Percentiles rank a stretch among this genome's conserved stretches.
phyloP scores from a whole-genome alignment of 2,888 invertebrate genomes.

The Tetrapedia diversipes region DNA sequence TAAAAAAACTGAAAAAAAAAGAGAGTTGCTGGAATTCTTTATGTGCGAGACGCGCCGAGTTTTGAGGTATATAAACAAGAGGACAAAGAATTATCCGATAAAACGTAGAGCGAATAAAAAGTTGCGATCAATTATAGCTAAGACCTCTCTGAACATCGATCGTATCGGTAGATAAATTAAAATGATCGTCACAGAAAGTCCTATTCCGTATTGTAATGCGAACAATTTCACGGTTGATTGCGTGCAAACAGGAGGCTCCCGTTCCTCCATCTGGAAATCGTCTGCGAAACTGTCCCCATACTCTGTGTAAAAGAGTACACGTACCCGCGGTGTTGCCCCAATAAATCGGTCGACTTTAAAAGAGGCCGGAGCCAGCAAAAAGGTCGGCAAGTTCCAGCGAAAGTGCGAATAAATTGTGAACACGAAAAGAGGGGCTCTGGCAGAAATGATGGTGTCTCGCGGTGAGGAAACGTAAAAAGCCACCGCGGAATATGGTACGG shows the following conservation, averaged over 20 bases:
- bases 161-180: neutral
- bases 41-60: neutral
- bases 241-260: conserved; percentile 6
- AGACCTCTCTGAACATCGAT: neutral
- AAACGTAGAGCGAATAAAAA: neutral
- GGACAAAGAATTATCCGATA: neutral
- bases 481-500: neutral
- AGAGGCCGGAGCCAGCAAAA: conserved; percentile 48
- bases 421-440: conserved; percentile 8
- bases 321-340: conserved; percentile 64
- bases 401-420: conserved; percentile 56
- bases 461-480: conserved; percentile 13
- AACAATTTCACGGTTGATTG: neutral
- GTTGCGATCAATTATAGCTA: neutral
- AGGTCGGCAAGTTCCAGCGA: conserved; percentile 20
- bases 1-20: too few species aligned
- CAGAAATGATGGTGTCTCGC: conserved; percentile 22
- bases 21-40: conserved; percentile 20
- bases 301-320: conserved; percentile 27
- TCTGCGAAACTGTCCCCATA: conserved; percentile 23
- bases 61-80: neutral
- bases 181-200: neutral
- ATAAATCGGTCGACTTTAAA: conserved; percentile 74
- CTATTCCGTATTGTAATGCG: conserved; percentile 5
- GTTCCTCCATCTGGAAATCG: conserved; percentile 55